Percentiles rank a stretch among this genome's conserved stretches.
Evolutionary conservation across 2,113 vertebrate genomes (phyloP).

Genomic region (Podiceps cristatus): DNA sequence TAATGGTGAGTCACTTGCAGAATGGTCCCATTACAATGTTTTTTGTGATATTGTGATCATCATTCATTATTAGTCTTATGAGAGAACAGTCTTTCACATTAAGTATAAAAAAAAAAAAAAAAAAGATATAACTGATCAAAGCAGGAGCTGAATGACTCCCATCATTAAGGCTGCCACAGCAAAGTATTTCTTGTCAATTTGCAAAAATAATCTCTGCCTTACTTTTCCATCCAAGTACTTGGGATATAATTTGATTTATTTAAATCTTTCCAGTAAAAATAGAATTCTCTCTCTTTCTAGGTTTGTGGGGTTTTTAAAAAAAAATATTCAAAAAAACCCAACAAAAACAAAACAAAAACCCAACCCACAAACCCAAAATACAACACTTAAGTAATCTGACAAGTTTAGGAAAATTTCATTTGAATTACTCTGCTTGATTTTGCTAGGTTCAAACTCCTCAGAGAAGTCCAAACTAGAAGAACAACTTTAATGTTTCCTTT

Average conservation of each 20-base stretch:
- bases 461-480: not conserved
- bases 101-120: not conserved
- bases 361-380: no score
- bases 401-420: not conserved
- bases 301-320: not conserved
- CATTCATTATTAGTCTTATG: not conserved
- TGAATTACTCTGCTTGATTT: not conserved
- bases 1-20: not conserved
- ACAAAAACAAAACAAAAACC: no score
- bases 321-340: not conserved
- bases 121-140: not conserved
- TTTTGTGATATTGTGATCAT: not conserved
- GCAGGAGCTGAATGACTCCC: not conserved
- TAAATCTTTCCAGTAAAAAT: not conserved
- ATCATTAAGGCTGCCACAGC: not conserved
- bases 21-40: not conserved
- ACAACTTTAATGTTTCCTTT: not conserved
- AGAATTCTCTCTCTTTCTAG: not conserved
- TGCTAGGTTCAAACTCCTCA: not conserved
- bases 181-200: not conserved
- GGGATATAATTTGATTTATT: not conserved
- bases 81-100: not conserved
- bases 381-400: not conserved
- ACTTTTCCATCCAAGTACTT: not conserved
- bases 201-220: not conserved